phyloP scores from a whole-genome alignment of 2,797 vertebrate genomes.

The Sus cebifrons region DNA sequence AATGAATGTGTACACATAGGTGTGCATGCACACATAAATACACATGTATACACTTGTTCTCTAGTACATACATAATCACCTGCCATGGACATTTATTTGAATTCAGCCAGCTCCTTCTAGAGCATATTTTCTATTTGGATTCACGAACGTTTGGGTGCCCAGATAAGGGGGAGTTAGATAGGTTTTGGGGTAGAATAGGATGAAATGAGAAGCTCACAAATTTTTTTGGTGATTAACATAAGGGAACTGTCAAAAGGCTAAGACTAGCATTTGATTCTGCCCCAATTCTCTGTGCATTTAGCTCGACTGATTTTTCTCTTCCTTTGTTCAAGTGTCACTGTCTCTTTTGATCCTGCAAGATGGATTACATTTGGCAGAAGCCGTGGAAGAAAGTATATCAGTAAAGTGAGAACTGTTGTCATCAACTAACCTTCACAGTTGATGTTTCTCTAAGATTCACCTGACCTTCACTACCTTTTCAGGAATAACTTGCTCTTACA shows the following conservation, averaged over 20 bases:
- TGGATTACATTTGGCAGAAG: slow-evolving; percentile 72
- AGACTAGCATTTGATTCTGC: slow-evolving; percentile 49
- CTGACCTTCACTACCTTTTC: slow-evolving; percentile 63
- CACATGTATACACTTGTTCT: neutral
- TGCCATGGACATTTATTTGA: slow-evolving; percentile 22
- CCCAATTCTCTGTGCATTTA: slow-evolving; percentile 5
- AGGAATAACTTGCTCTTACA: slow-evolving; percentile 29
- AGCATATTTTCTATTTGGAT: neutral
- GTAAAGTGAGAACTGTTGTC: slow-evolving; percentile 65
- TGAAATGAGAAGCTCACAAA: neutral
- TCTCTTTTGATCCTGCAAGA: slow-evolving; percentile 65
- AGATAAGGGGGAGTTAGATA: neutral
- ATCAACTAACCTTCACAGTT: slow-evolving; percentile 44
- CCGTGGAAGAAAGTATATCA: slow-evolving; percentile 59
- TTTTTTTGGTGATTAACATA: slow-evolving; percentile 21
- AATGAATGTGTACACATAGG: neutral
- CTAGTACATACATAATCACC: neutral
- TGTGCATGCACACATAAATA: neutral
- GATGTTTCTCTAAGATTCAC: slow-evolving; percentile 62
- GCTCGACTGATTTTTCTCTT: neutral
- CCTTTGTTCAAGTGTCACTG: slow-evolving; percentile 30
- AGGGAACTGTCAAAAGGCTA: slow-evolving; percentile 40
- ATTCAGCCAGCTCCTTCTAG: neutral
- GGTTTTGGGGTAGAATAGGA: neutral
- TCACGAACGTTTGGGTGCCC: neutral